Evolutionary conservation across 1,140 invertebrate genomes (phyloP).

Genomic region (Kradibia gibbosae): DNA sequence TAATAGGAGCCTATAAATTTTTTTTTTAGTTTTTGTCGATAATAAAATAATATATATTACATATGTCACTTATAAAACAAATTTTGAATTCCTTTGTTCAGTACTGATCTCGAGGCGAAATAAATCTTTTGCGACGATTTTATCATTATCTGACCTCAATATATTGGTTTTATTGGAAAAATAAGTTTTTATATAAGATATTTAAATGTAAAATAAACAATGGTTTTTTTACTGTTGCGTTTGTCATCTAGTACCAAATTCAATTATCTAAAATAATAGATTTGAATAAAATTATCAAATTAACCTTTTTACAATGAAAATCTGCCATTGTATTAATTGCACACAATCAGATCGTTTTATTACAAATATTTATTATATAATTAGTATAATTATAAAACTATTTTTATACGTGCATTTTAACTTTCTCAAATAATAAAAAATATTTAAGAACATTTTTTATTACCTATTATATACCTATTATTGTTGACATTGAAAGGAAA

Average conservation of each 20-base stretch:
- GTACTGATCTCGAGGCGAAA: background rate
- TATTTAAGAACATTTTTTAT: too few species aligned
- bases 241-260: background rate
- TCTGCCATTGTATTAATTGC: constrained; percentile 5
- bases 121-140: background rate
- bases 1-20: too few species aligned
- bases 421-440: constrained; percentile 3
- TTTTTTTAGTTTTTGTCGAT: too few species aligned
- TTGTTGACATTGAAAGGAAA: too few species aligned
- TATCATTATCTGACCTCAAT: constrained; percentile 5
- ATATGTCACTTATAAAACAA: background rate
- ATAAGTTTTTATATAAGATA: constrained; percentile 16
- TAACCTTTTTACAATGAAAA: background rate
- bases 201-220: background rate
- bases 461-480: too few species aligned
- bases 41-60: too few species aligned
- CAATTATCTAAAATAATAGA: constrained; percentile 3
- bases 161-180: background rate
- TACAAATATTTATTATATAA: constrained; percentile 22
- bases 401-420: background rate
- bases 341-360: background rate
- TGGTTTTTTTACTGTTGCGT: background rate
- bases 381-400: constrained; percentile 30
- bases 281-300: background rate
- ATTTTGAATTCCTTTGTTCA: background rate